Conservation (phyloP, 2,797 vertebrate species). For the Buphagus erythrorhynchus region DNA sequence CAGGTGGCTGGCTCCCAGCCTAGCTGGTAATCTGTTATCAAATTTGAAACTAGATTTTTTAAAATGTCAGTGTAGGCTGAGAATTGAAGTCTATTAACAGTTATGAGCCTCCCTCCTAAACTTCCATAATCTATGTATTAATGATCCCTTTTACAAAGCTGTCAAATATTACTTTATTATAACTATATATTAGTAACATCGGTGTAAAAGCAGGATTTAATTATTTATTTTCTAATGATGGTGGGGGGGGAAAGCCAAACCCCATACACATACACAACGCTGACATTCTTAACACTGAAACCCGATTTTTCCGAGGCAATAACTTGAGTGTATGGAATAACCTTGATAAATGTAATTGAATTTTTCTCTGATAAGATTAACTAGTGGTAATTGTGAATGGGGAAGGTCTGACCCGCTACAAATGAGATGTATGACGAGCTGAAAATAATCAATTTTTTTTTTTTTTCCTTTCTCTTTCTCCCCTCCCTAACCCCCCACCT, state of each 20-base stretch:
- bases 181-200: slow-evolving; percentile 77
- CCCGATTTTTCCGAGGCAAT: slow-evolving; percentile 76
- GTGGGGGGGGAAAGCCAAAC: neutral
- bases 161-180: slow-evolving; percentile 86
- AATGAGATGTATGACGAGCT: slow-evolving; percentile 86
- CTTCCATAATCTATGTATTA: slow-evolving; percentile 88
- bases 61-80: slow-evolving; percentile 92
- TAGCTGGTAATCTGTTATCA: slow-evolving; percentile 94
- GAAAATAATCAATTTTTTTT: slow-evolving; percentile 83
- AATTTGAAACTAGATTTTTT: slow-evolving; percentile 93
- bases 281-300: slow-evolving; percentile 78
- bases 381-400: slow-evolving; percentile 90
- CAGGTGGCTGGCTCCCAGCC: slow-evolving; percentile 89
- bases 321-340: slow-evolving; percentile 88
- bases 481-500: accelerated
- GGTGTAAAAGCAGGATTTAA: slow-evolving; percentile 76
- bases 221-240: slow-evolving; percentile 78
- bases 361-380: slow-evolving; percentile 96
- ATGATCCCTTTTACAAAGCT: slow-evolving; percentile 87
- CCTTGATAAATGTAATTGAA: slow-evolving; percentile 99
- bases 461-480: slow-evolving; percentile 42
- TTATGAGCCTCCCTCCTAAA: slow-evolving; percentile 88
- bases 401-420: slow-evolving; percentile 82
- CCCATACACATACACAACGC: slow-evolving; percentile 77
- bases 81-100: slow-evolving; percentile 91